Evolutionary conservation across 2,113 vertebrate genomes (phyloP).

Genomic region (Dicaeum eximium): DNA sequence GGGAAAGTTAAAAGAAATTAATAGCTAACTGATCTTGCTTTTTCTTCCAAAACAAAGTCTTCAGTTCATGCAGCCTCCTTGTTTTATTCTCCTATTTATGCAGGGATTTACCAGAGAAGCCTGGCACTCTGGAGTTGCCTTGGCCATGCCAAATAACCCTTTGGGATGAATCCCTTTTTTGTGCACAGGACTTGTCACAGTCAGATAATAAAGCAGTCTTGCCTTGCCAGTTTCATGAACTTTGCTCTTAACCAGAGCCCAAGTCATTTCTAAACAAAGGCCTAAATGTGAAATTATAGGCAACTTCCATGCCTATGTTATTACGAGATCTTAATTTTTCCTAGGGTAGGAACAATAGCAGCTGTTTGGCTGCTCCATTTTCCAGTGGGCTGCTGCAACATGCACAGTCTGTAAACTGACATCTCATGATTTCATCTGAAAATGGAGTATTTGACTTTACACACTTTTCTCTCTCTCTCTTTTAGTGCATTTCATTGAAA

Average conservation of each 20-base stretch:
- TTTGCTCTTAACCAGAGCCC: slow-evolving; percentile 67
- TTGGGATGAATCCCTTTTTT: slow-evolving; percentile 74
- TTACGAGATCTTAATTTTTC: slow-evolving; percentile 74
- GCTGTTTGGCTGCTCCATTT: slow-evolving; percentile 51
- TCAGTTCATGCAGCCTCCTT: slow-evolving; percentile 59
- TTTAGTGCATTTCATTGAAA: neutral
- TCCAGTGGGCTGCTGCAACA: slow-evolving; percentile 18
- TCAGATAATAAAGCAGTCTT: slow-evolving; percentile 60
- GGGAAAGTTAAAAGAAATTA: slow-evolving; percentile 34
- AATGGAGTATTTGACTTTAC: neutral
- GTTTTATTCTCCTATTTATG: slow-evolving; percentile 48
- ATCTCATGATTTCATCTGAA: slow-evolving; percentile 30
- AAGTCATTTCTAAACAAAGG: slow-evolving; percentile 69
- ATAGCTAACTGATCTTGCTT: neutral
- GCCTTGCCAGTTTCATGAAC: slow-evolving; percentile 72
- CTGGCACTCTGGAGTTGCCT: slow-evolving; percentile 13
- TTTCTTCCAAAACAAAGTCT: slow-evolving; percentile 20
- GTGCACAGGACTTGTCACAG: slow-evolving; percentile 58
- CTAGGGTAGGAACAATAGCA: slow-evolving; percentile 54
- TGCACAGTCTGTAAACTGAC: neutral
- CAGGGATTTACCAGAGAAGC: slow-evolving; percentile 16
- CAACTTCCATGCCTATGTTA: slow-evolving; percentile 73
- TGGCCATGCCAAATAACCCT: slow-evolving; percentile 56
- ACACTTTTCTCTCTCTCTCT: neutral
- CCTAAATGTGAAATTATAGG: slow-evolving; percentile 71